A percentile compares a stretch with the other conserved stretches of the same genome.
Conservation (phyloP, 30 jellyfish, hydroid and myxozoan species). For the Aurelia coerulea region DNA sequence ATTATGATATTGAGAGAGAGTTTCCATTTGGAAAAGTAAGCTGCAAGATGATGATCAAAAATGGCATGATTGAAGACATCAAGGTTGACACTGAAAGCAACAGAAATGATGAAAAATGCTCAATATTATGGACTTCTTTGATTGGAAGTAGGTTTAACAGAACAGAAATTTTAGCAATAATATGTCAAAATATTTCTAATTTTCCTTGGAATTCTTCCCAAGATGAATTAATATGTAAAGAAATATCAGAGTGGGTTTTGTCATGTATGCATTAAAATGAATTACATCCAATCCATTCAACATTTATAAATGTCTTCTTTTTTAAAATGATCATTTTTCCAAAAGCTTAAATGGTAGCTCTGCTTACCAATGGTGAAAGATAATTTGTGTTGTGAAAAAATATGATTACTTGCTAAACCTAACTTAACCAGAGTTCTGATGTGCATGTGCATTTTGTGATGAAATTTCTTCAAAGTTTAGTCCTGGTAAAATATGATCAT, state of each 20-base stretch:
- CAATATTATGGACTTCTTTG: not conserved
- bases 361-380: too few relatives aligned
- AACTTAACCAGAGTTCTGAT: too few relatives aligned
- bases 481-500: conserved; percentile 3
- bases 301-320: not conserved
- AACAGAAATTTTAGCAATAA: conserved; percentile 26
- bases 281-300: not conserved
- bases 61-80: conserved; percentile 41
- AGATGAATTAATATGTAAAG: not conserved
- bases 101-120: not conserved
- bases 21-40: conserved; percentile 23
- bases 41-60: conserved; percentile 22
- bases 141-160: conserved; percentile 50
- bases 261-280: conserved; percentile 23
- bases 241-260: conserved; percentile 35
- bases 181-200: conserved; percentile 1
- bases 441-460: too few relatives aligned
- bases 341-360: too few relatives aligned
- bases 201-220: not conserved
- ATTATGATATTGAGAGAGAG: conserved; percentile 1
- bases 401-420: too few relatives aligned
- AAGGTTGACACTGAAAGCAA: not conserved
- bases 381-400: too few relatives aligned
- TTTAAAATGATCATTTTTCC: not conserved
- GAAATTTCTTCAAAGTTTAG: too few relatives aligned